Evolutionary conservation across 1,140 invertebrate species (phyloP), one percentile per base, ranked within the genome.

Genomic region (Drosophila willistoni): DNA sequence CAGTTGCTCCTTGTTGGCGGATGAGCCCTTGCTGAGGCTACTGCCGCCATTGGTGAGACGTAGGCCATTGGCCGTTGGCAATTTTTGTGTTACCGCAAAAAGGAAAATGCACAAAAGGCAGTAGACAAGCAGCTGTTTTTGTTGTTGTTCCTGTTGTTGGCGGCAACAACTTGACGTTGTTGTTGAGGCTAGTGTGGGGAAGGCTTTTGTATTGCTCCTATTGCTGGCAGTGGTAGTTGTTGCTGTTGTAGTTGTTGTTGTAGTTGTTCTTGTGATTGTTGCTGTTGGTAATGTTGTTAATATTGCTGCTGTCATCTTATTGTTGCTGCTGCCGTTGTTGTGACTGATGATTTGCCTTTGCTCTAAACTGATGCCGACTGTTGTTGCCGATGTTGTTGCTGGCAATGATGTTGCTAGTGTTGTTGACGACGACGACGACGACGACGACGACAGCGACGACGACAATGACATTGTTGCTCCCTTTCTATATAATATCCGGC

Each of bases 1-100:
- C 0, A 94, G 79, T 60, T 93, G 92, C 64, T 92, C 91, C 77
- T 92, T 91, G 73, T 91, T 84, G 71, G 75, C 87, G 17, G 77
- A 68, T 4, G 79, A 69, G 17, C 73, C 70, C 55, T 91, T 91
- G 57, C 60, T 89, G 0, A 87, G 70, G 57, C 90, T 87, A 73
- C 47, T 68, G 66, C 86, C 86, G 13, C 86, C 86, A 55, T 90
- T 90, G 44, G 84, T 73, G 4, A 90, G 82, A 7, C 90, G 86
- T 22, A 91, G 56, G 5, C 74, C 86, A 0, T 71, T 66, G 9
- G 67, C 22, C 12, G 36, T 10, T 9, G 47, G 42, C 7, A 51
- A 42, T 17, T 33, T 44, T 13, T n/a, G 10, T 17, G 73, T 67
- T 47, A 54, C 36, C 59, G 42, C 19, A 71, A 42, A 14, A 7